A percentile compares a stretch with the other conserved stretches of the same genome.
These are phyloP conservation scores for Gallinago solitaria DNA, from an alignment of 2,797 vertebrate genomes.

Conservation along the genomic window DNA sequence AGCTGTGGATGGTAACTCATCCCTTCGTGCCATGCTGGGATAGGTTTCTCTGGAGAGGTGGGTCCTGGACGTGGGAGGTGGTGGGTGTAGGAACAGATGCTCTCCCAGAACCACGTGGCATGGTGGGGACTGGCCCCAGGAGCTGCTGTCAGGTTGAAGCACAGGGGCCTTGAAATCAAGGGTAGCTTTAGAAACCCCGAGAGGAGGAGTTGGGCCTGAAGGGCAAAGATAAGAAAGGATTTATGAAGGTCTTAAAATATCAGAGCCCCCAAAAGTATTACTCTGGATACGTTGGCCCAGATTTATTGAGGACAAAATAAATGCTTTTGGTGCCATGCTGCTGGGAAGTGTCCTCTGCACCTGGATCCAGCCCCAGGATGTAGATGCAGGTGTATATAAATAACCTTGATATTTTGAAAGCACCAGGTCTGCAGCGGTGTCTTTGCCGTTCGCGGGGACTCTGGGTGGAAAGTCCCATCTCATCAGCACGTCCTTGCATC, in stretches of 20 bases:
- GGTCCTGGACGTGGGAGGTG: background rate
- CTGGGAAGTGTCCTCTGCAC: background rate
- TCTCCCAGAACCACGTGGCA: accelerated
- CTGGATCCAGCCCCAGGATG: background rate
- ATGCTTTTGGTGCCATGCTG: accelerated
- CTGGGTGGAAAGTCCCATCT: accelerated
- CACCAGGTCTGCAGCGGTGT: background rate
- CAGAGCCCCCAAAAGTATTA: background rate
- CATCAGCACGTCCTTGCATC: accelerated
- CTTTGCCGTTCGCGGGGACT: accelerated
- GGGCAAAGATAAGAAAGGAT: background rate
- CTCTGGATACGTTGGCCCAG: background rate
- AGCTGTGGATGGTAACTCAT: background rate
- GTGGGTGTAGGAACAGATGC: background rate
- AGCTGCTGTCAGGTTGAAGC: background rate
- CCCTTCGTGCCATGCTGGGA: background rate
- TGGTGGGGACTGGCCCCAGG: background rate
- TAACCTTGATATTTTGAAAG: background rate
- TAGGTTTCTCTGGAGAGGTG: background rate
- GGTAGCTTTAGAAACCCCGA: background rate
- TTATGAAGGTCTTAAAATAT: background rate
- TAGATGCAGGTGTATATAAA: no score
- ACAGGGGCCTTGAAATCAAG: background rate
- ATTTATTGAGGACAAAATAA: background rate
- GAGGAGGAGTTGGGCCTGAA: background rate